A percentile compares a stretch with the other conserved stretches of the same genome.
These are phyloP conservation scores for Emys orbicularis DNA, from an alignment of 2,797 vertebrate genomes.

Conservation along the genomic window DNA sequence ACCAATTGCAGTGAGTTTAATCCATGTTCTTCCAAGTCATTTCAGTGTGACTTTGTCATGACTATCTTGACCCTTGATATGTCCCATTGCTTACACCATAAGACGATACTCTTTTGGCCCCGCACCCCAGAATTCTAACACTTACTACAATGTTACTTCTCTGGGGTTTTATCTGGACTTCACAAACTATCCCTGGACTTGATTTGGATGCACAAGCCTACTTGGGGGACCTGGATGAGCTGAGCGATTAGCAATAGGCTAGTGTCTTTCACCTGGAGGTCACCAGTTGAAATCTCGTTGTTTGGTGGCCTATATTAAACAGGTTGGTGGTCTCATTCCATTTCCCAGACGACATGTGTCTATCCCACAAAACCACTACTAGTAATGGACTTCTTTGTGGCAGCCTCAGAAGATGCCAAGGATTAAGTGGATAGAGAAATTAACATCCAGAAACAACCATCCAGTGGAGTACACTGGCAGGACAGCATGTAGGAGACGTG, in stretches of 20 bases:
- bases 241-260: neutral
- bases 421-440: neutral
- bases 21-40: neutral
- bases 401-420: neutral
- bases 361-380: neutral
- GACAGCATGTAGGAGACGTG: neutral
- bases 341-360: neutral
- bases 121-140: neutral
- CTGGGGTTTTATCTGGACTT: conserved; percentile 25
- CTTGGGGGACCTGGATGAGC: neutral
- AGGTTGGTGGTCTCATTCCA: neutral
- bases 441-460: neutral
- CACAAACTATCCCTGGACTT: neutral
- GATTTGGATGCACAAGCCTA: neutral
- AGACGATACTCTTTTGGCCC: neutral
- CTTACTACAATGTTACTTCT: neutral
- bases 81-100: neutral
- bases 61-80: neutral
- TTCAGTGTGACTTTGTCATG: neutral
- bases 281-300: neutral
- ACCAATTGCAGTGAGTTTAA: neutral
- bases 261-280: neutral
- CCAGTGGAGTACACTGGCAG: neutral
- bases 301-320: neutral
- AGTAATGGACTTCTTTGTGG: fast-evolving